Percentiles rank a stretch among this genome's conserved stretches.
Conservation (phyloP, 2,113 vertebrate genomes). For the Rhipidura dahli region DNA sequence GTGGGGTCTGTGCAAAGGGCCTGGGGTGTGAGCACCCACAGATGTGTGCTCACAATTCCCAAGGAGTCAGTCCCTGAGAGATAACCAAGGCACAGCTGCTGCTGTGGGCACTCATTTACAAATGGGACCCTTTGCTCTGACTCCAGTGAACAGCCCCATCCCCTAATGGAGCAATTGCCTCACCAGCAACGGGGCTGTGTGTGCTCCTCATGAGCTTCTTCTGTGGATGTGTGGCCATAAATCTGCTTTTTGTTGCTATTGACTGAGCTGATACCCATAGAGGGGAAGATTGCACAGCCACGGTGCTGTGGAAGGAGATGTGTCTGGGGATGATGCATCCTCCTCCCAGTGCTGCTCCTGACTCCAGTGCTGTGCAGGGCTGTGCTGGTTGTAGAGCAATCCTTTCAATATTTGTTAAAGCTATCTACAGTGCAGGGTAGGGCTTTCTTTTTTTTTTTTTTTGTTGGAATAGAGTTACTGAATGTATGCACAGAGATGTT, state of each 20-base stretch:
- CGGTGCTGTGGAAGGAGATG: neutral
- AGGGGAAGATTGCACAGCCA: neutral
- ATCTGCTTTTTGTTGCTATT: neutral
- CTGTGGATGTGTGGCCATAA: neutral
- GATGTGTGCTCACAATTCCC: neutral
- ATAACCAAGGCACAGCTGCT: rapidly evolving
- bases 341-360: neutral
- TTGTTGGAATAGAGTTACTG: neutral
- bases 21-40: neutral
- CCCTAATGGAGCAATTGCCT: neutral
- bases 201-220: neutral
- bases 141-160: neutral
- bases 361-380: neutral
- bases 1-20: no score
- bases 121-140: neutral
- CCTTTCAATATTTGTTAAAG: constrained; percentile 18
- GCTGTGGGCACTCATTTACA: neutral
- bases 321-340: neutral
- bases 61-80: neutral
- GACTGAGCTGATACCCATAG: neutral
- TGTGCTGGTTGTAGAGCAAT: neutral
- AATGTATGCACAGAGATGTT: constrained; percentile 19
- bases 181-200: rapidly evolving
- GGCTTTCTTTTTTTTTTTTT: neutral
- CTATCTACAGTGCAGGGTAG: neutral